Conservation (phyloP, 2,113 vertebrate genomes). For the Riparia riparia region DNA sequence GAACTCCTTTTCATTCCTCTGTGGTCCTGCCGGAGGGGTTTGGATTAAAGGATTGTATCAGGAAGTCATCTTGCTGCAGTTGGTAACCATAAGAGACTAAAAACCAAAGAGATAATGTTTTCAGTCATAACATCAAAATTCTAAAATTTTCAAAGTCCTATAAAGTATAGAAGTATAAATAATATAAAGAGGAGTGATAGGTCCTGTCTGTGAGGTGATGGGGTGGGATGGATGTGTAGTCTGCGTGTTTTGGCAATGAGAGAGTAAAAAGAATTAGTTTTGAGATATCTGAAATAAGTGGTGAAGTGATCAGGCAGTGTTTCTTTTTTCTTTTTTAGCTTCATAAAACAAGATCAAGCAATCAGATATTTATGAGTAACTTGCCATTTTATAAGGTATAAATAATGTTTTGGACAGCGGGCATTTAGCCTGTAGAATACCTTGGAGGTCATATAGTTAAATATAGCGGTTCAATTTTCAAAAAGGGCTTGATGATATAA, state of each 20-base stretch:
- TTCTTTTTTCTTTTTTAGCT: not conserved
- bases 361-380: not conserved
- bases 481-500: not conserved
- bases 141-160: not conserved
- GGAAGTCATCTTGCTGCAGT: not conserved
- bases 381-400: not conserved
- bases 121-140: not conserved
- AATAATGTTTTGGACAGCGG: not conserved
- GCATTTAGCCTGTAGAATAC: not conserved
- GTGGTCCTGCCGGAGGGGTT: not conserved
- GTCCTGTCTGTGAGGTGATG: not conserved
- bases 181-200: not conserved
- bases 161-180: not conserved
- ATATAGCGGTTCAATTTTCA: slow-evolving; percentile 30
- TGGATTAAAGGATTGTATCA: not conserved
- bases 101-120: not conserved
- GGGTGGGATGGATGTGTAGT: not conserved
- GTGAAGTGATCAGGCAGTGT: not conserved
- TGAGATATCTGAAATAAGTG: not conserved
- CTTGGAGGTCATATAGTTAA: not conserved
- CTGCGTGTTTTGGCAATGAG: not conserved
- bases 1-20: slow-evolving; percentile 30
- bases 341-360: not conserved
- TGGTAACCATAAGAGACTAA: not conserved
- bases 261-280: not conserved